These are phyloP conservation scores for Morone saxatilis DNA, from an alignment of 2,113 vertebrate species.

Conservation along the genomic window DNA sequence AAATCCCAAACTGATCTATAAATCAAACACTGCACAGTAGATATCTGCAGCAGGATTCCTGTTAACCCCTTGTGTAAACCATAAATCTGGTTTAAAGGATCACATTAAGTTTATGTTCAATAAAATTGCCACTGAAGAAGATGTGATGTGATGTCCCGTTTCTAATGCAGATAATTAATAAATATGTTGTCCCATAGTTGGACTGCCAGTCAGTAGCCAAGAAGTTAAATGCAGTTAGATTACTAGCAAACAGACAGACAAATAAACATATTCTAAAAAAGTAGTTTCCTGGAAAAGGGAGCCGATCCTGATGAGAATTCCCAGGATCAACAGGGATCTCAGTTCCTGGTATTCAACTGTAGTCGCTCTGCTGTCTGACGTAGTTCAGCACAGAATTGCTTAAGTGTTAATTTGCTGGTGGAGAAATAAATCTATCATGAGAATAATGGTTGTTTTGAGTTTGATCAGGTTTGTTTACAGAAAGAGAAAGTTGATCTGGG, in stretches of 20 bases:
- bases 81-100: too few relatives aligned
- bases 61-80: too few relatives aligned
- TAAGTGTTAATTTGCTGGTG: neutral
- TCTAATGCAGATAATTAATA: too few relatives aligned
- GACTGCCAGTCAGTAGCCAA: neutral
- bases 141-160: too few relatives aligned
- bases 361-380: neutral
- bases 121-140: too few relatives aligned
- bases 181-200: neutral
- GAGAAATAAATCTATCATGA: neutral
- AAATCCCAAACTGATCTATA: too few relatives aligned
- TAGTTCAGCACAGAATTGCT: neutral
- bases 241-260: neutral
- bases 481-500: neutral
- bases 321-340: neutral
- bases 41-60: too few relatives aligned
- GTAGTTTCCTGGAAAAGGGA: neutral
- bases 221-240: neutral
- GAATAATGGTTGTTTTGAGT: conserved; percentile 7
- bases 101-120: too few relatives aligned
- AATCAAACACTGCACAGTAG: too few relatives aligned
- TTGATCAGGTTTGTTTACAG: conserved; percentile 22
- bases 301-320: neutral
- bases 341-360: neutral
- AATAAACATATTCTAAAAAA: neutral